Percentiles rank a stretch among this genome's conserved stretches.
These are phyloP conservation scores for Leptinotarsa peninsularis DNA, from an alignment of 2,888 invertebrate genomes.

Conservation along the genomic window DNA sequence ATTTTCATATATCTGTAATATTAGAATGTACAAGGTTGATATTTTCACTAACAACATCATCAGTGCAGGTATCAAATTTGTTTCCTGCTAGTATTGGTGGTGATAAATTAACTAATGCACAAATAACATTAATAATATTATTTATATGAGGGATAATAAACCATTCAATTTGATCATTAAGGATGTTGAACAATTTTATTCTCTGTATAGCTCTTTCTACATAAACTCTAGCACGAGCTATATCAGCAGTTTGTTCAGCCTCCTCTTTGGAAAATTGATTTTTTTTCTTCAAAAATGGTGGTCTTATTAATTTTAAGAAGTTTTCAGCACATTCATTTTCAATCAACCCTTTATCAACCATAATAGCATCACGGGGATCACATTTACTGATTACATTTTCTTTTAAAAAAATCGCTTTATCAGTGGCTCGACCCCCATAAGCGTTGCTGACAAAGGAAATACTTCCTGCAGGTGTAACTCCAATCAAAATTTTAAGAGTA, in stretches of 20 bases:
- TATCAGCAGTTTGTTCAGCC: slow-evolving; percentile 18
- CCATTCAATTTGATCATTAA: slow-evolving; percentile 25
- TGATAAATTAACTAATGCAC: slow-evolving; percentile 27
- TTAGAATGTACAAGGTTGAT: slow-evolving; percentile 17
- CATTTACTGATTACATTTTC: slow-evolving; percentile 32
- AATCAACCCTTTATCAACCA: slow-evolving; percentile 53
- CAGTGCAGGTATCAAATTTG: slow-evolving; percentile 18
- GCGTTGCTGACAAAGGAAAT: slow-evolving; percentile 26
- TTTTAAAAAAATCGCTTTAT: slow-evolving; percentile 28
- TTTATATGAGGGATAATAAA: slow-evolving; percentile 18
- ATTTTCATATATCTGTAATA: slow-evolving; percentile 16
- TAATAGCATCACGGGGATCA: slow-evolving; percentile 44
- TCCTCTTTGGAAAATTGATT: slow-evolving; percentile 17
- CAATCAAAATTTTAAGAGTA: slow-evolving; percentile 23
- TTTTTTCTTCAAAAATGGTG: slow-evolving; percentile 40
- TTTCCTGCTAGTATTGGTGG: slow-evolving; percentile 22
- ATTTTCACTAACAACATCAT: slow-evolving; percentile 21
- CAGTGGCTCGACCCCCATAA: slow-evolving; percentile 24
- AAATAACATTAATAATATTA: slow-evolving; percentile 21
- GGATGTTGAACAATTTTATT: slow-evolving; percentile 22
- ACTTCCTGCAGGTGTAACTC: slow-evolving; percentile 27
- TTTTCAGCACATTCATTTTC: slow-evolving; percentile 45
- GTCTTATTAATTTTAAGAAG: slow-evolving; percentile 36
- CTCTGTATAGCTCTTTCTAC: slow-evolving; percentile 24
- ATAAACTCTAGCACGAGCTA: slow-evolving; percentile 22